These are phyloP conservation scores for Plebejus melissa DNA, from an alignment of 2,888 invertebrate species.

Conservation along the genomic window DNA sequence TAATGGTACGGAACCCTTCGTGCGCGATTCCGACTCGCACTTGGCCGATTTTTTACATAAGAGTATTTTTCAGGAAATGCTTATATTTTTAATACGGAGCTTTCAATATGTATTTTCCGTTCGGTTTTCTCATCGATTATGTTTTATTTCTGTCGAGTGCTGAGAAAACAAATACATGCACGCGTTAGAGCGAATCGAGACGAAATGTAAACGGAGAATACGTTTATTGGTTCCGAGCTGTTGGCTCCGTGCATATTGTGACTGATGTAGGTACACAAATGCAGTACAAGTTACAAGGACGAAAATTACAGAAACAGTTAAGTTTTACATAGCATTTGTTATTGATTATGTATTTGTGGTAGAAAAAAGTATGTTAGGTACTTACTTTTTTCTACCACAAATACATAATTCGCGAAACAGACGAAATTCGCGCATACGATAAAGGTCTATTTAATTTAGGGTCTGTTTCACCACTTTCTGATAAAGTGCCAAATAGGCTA, in stretches of 20 bases:
- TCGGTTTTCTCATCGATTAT: constrained; percentile 1
- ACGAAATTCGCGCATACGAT: no score
- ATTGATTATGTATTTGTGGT: not conserved
- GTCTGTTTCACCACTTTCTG: no score
- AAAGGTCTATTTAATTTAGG: no score
- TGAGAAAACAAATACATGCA: constrained; percentile 14
- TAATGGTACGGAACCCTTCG: no score
- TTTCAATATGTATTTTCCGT: not conserved
- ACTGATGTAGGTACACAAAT: constrained; percentile 4
- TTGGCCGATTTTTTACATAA: not conserved
- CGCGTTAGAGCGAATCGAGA: constrained; percentile 15
- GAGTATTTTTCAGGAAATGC: not conserved
- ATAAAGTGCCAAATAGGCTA: no score
- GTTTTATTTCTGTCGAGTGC: constrained; percentile 3
- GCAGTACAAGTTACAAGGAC: not conserved
- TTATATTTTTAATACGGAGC: not conserved
- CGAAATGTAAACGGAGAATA: constrained; percentile 25
- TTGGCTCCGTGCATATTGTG: constrained; percentile 18
- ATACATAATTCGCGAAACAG: no score
- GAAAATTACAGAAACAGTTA: not conserved
- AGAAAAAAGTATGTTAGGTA: no score
- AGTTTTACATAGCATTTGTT: not conserved
- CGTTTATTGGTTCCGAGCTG: constrained; percentile 25
- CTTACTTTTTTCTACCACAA: no score
- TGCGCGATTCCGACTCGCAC: no score